Base-by-base conservation (phyloP, 2,888 invertebrate genomes). In the Conus canariensis region DNA sequence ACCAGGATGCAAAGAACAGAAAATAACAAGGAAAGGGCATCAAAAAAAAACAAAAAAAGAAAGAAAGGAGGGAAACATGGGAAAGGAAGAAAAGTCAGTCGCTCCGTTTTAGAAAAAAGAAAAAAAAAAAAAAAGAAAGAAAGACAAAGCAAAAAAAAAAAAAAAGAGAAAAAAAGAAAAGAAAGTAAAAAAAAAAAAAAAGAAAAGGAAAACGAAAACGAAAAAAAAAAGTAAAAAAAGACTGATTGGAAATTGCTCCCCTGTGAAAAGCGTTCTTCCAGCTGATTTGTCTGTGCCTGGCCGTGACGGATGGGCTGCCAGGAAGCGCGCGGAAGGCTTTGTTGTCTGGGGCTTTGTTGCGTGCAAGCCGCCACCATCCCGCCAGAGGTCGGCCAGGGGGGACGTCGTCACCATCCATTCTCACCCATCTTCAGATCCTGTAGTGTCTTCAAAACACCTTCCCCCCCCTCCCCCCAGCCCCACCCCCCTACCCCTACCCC, bases 211-310 rank as follows among this genome's bases (percentile, higher is more conserved):
- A 56, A 56, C 8, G 22, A 19, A 8, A n/a, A 58, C 14, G 64
- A 64, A 64, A 16, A 64, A 64, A 64, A 16, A 64, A 7, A 64
- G 60, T 58, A 5, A 22, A 85, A 85, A 85, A 85, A 85, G 85
- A 85, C 85, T 85, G 85, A 85, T 85, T 85, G 85, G 85, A 85
- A 67, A 86, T 86, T 86, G 86, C 60, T 67, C 86, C 86, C 86
- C 86, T 67, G 86, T 67, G 86, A 86, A 86, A 86, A 86, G 30
- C 67, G 67, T 45, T 86, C 86, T 86, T 86, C 86, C 86, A 86
- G 67, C 86, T 67, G 86, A 86, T 86, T 86, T 86, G 86, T 86
- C 86, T 86, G 58, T 86, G 67, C 86, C 86, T 67, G 60, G 60
- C 67, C 12, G 64, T 86, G 86, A 86, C 67, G 86, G 86, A 86